Evolutionary conservation across 2,113 vertebrate species (phyloP), one percentile per base, ranked within the genome.

Genomic region (Psittacus erithacus): DNA sequence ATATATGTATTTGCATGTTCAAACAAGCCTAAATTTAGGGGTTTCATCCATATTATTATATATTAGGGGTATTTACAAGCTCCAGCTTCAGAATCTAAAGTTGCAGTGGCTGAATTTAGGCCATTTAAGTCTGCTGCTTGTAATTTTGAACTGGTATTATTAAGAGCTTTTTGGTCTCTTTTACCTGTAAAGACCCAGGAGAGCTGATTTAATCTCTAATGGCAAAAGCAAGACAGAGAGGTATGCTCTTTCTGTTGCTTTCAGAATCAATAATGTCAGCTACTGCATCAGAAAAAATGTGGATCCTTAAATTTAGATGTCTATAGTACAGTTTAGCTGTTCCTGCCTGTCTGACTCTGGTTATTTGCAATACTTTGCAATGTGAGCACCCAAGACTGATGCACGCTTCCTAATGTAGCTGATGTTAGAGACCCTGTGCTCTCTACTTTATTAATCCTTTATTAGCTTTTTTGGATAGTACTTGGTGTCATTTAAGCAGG

Each of bases 181-280:
- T 79, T 55, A 78, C 75, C 73, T 93, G 33, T 39, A 71, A 82
- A 93, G n/a, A 44, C 55, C 8, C 8, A 5, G 35, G 10, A 86
- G 43, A 93, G 10, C 35, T 96, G 68, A 91, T 91, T 82, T 74
- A 91, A 92, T 93, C 78, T 86, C 44, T 71, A 78, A 78, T 49
- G 44, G 88, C 82, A 92, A 96, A 96, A 92, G 47, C 86, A 86
- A 92, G 82, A n/a, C 86, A 88, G 64, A 86, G 82, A 68, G 8
- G 23, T 92, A 29, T 16, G 11, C 28, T 90, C 80, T 88, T 96
- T 94, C 92, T 78, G 65, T 59, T 91, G 85, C 92, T 92, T 95
- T 94, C 8, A 4, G 39, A 83, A 93, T 94, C 19, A 69, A 29
- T 90, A 93, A 88, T 76, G 73, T 90, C 90, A 95, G 80, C 76